phyloP scores from a whole-genome alignment of 2,888 invertebrate species.

The Himalopsyche kuldschensis region DNA sequence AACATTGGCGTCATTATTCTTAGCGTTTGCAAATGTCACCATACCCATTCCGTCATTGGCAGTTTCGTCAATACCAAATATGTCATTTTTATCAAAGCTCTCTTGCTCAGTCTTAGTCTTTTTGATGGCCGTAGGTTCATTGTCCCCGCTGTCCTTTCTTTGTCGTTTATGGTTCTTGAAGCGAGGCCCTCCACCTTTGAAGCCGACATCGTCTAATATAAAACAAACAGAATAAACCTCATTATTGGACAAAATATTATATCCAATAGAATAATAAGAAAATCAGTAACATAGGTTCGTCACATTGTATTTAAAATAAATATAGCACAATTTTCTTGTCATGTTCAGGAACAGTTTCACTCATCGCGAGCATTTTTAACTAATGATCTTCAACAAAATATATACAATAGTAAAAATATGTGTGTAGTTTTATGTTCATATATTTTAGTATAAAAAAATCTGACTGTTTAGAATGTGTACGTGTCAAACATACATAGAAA shows the following conservation, averaged over 20 bases:
- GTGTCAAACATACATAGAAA: no score
- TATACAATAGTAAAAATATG: no score
- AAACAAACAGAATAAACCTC: background rate
- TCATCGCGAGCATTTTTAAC: no score
- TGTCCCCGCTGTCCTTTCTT: slow-evolving; percentile 62
- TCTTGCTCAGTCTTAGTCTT: slow-evolving; percentile 51
- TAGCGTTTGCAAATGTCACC: slow-evolving; percentile 45
- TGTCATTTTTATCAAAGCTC: slow-evolving; percentile 42
- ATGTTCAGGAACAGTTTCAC: no score
- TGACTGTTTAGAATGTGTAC: background rate
- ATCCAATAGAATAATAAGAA: background rate
- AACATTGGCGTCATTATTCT: slow-evolving; percentile 44
- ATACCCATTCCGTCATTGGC: slow-evolving; percentile 59
- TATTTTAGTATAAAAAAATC: background rate
- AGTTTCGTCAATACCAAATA: slow-evolving; percentile 52
- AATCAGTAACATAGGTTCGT: background rate
- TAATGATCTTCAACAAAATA: no score
- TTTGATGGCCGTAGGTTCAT: slow-evolving; percentile 50
- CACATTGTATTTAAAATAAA: no score
- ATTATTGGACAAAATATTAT: background rate
- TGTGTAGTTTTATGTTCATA: background rate
- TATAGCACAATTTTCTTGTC: no score
- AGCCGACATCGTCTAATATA: slow-evolving; percentile 16
- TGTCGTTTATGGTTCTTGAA: slow-evolving; percentile 56
- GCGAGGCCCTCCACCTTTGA: slow-evolving; percentile 33